A percentile compares a stretch with the other conserved stretches of the same genome.
phyloP scores from a whole-genome alignment of 2,113 vertebrate genomes.

The Bubalus kerabau region DNA sequence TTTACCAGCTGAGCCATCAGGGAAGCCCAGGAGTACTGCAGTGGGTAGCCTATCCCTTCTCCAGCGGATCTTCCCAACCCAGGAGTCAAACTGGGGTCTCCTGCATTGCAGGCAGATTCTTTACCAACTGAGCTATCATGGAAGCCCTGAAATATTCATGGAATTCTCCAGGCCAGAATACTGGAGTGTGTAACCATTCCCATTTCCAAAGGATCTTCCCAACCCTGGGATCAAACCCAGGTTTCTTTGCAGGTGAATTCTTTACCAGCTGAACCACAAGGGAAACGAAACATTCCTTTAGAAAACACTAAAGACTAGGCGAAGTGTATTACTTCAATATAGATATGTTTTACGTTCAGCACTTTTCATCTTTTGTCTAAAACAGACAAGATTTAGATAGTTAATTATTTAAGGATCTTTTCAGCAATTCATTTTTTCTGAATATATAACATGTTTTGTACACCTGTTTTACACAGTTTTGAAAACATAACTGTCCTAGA shows the following conservation, averaged over 20 bases:
- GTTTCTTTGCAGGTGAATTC: background rate
- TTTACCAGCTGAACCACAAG: background rate
- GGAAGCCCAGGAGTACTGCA: background rate
- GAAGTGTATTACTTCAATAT: background rate
- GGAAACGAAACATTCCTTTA: background rate
- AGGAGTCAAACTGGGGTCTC: background rate
- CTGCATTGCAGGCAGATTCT: background rate
- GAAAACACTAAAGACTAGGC: background rate
- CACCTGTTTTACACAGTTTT: background rate
- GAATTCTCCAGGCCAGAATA: background rate
- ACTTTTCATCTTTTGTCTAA: background rate
- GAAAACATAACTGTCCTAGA: background rate
- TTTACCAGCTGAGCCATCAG: background rate
- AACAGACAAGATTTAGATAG: background rate
- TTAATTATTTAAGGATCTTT: background rate
- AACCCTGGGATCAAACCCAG: background rate
- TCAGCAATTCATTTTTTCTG: background rate
- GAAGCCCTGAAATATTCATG: background rate
- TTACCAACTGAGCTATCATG: background rate
- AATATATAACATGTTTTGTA: background rate
- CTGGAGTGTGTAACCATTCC: rapidly evolving
- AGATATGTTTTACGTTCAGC: background rate
- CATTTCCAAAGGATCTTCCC: background rate
- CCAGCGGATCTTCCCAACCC: background rate
- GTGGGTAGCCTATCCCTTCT: background rate